Evolutionary conservation across 2,888 invertebrate genomes (phyloP).

Genomic region (Cephus sareptanus): DNA sequence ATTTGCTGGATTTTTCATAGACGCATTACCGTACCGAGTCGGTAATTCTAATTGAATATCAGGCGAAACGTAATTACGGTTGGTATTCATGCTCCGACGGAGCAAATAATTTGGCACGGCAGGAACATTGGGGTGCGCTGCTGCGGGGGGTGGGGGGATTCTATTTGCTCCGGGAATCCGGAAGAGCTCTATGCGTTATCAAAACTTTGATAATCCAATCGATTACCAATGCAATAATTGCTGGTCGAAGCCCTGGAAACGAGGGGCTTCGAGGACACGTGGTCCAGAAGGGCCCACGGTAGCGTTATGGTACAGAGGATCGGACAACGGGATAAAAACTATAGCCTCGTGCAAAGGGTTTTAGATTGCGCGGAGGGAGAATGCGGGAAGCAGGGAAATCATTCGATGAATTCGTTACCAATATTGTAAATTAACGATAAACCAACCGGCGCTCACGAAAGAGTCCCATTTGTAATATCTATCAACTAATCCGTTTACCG

Average conservation of each 20-base stretch:
- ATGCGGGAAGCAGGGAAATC: slow-evolving; percentile 5
- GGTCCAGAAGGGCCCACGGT: neutral
- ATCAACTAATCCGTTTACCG: slow-evolving; percentile 48
- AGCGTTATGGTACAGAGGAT: neutral
- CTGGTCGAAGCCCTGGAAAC: slow-evolving; percentile 13
- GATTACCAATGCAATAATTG: slow-evolving; percentile 46
- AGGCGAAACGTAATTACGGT: slow-evolving; percentile 64
- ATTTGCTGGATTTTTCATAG: slow-evolving; percentile 2
- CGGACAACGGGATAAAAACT: neutral
- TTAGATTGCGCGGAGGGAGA: neutral
- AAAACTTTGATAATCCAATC: slow-evolving; percentile 56
- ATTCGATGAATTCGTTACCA: slow-evolving; percentile 18
- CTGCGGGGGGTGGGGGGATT: slow-evolving; percentile 13
- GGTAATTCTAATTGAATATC: slow-evolving; percentile 63
- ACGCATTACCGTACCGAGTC: neutral
- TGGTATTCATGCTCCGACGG: slow-evolving; percentile 64
- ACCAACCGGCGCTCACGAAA: slow-evolving; percentile 52
- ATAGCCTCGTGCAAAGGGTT: neutral
- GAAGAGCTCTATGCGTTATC: slow-evolving; percentile 51
- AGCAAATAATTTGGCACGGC: slow-evolving; percentile 64
- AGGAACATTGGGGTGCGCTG: slow-evolving; percentile 34
- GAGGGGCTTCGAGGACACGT: neutral
- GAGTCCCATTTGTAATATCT: slow-evolving; percentile 45
- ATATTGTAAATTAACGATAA: slow-evolving; percentile 53
- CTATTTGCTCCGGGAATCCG: slow-evolving; percentile 24